A percentile compares a stretch with the other conserved stretches of the same genome.
Conservation (phyloP, 2,888 invertebrate genomes). For the Enoplolaimus lenunculus region DNA sequence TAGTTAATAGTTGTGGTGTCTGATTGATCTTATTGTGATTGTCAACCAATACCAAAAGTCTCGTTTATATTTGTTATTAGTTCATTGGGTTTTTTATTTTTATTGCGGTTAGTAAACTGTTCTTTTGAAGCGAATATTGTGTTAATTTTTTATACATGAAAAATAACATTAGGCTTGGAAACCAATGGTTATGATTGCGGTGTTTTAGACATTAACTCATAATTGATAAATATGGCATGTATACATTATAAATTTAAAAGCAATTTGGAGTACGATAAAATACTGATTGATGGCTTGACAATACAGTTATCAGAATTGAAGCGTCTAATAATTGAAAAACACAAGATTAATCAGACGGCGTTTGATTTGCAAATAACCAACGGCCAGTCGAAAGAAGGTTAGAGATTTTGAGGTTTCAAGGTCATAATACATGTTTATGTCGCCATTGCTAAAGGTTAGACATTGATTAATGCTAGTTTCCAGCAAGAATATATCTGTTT, state of each 20-base stretch:
- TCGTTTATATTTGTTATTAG: too few species aligned
- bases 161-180: neutral
- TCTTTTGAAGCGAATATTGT: too few species aligned
- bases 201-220: neutral
- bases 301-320: constrained; percentile 89
- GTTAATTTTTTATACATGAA: constrained; percentile 6
- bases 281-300: constrained; percentile 63
- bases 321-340: constrained; percentile 81
- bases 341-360: constrained; percentile 69
- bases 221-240: constrained; percentile 50
- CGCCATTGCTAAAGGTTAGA: too few species aligned
- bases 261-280: constrained; percentile 78
- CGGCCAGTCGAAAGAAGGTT: constrained; percentile 76
- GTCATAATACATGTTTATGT: neutral
- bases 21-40: too few species aligned
- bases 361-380: constrained; percentile 91
- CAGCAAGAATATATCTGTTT: too few species aligned
- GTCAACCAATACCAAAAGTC: too few species aligned
- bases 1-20: too few species aligned
- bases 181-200: too few species aligned
- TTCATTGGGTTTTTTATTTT: too few species aligned
- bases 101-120: too few species aligned
- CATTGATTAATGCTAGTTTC: too few species aligned
- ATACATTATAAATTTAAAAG: constrained; percentile 98
- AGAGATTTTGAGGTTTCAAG: neutral